These are phyloP conservation scores for Drosophila robusta DNA, from an alignment of 2,888 invertebrate genomes.

Conservation along the genomic window DNA sequence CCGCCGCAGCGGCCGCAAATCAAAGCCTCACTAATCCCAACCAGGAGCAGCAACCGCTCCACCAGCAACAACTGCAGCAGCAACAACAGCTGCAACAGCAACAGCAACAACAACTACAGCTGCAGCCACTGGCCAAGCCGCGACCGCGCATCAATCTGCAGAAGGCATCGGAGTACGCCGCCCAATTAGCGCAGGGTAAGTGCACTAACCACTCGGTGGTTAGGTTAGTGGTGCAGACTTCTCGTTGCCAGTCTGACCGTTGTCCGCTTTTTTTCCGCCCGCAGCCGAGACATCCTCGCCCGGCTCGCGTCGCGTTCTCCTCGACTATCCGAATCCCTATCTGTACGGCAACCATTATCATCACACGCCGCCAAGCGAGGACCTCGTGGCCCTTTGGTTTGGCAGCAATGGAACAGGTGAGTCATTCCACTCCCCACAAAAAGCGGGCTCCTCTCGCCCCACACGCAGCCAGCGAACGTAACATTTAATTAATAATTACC, in stretches of 20 bases:
- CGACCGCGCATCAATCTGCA: slow-evolving; percentile 84
- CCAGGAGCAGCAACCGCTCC: slow-evolving; percentile 69
- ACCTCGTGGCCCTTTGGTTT: slow-evolving; percentile 91
- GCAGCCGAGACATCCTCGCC: slow-evolving; percentile 84
- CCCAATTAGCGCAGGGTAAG: slow-evolving; percentile 84
- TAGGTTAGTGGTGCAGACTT: background rate
- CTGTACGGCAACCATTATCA: slow-evolving; percentile 85
- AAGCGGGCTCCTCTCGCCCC: background rate
- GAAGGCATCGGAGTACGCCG: slow-evolving; percentile 85
- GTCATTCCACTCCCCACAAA: slow-evolving; percentile 59
- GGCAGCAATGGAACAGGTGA: slow-evolving; percentile 88
- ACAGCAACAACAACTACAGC: slow-evolving; percentile 68
- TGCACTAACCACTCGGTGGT: slow-evolving; percentile 1
- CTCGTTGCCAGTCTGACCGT: background rate
- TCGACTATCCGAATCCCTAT: slow-evolving; percentile 85
- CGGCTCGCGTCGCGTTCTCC: slow-evolving; percentile 85
- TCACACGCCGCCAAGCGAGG: slow-evolving; percentile 89
- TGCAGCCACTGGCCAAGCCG: slow-evolving; percentile 71
- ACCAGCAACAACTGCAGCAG: slow-evolving; percentile 64
- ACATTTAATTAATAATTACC: slow-evolving; percentile 66
- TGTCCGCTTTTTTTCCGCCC: slow-evolving; percentile 6
- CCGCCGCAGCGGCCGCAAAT: slow-evolving; percentile 67
- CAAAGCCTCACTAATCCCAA: slow-evolving; percentile 17
- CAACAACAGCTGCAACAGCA: slow-evolving; percentile 68
- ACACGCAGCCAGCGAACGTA: slow-evolving; percentile 38